Evolutionary conservation across 1,140 invertebrate genomes (phyloP), one percentile per base, ranked within the genome.

Genomic region (Heliothis virescens): DNA sequence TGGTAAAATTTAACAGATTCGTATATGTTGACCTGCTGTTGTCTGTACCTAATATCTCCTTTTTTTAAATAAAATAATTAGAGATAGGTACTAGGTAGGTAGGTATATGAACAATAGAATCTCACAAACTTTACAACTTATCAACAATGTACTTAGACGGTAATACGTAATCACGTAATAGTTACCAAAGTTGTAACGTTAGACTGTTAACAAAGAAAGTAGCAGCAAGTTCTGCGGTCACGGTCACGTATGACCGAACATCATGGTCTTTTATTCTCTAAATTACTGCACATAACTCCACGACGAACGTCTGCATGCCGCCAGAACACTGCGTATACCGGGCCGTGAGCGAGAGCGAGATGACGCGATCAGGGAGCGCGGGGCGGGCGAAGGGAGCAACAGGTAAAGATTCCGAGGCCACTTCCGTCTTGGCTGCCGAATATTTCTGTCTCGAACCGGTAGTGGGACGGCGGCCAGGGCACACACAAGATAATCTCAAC

Each of bases 331-430:
- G 79, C 81, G 75, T 67, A 67, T 79, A 82, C 75, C 48, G 53
- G 53, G 41, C 77, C 26, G 55, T 52, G 81, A 69, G 93, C 73
- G 29, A 81, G 82, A 90, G 84, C 81, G 91, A 87, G 88, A 89
- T 50, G 74, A 79, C 79, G 81, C 57, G 80, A 87, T 79, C 74
- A 80, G 87, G 84, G 92, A 89, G 84, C 72, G 90, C 84, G 87
- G 84, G 65, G 90, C 87, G 92, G 92, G 92, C 87, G 92, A 92
- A 94, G 92, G 92, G 93, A 94, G 93, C 93, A 94, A 94, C 93
- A 94, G 93, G 92, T 94, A 94, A 94, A 94, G 93, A 94, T 94
- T 93, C 93, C 93, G 93, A 94, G 93, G 92, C 92, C 93, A 94
- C 93, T 94, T 94, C 93, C 93, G 93, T 92, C 93, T 94, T 93